phyloP scores from a whole-genome alignment of 1,140 invertebrate genomes.

The Frieseomelitta varia region DNA sequence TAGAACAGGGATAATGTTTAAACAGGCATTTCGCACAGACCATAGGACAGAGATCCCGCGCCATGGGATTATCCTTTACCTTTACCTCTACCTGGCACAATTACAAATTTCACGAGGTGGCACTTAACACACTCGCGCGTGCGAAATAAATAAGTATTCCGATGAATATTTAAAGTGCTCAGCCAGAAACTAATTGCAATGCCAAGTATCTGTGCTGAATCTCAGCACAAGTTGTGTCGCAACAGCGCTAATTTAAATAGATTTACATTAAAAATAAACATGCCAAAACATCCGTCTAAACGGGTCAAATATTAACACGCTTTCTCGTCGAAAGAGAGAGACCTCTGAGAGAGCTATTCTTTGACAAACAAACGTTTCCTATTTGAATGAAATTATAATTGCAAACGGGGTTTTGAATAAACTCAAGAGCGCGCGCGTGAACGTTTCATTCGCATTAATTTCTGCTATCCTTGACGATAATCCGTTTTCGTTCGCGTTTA shows the following conservation, averaged over 20 bases:
- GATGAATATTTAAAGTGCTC: slow-evolving; percentile 55
- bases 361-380: neutral
- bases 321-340: neutral
- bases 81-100: neutral
- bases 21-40: neutral
- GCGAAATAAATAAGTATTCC: slow-evolving; percentile 45
- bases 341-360: neutral
- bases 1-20: slow-evolving; percentile 14
- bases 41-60: neutral
- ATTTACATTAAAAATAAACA: slow-evolving; percentile 47
- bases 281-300: slow-evolving; percentile 16
- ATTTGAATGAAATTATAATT: slow-evolving; percentile 15
- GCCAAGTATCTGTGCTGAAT: slow-evolving; percentile 51
- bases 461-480: neutral
- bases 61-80: slow-evolving; percentile 27
- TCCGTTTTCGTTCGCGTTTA: neutral
- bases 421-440: neutral
- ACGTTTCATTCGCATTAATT: slow-evolving; percentile 1
- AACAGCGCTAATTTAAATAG: slow-evolving; percentile 46
- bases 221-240: slow-evolving; percentile 13
- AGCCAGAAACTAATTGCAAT: slow-evolving; percentile 39
- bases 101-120: slow-evolving; percentile 42
- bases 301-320: slow-evolving; percentile 16
- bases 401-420: neutral
- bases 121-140: slow-evolving; percentile 14